phyloP scores from a whole-genome alignment of 2,888 invertebrate genomes.

The Dermolepida albohirtum region DNA sequence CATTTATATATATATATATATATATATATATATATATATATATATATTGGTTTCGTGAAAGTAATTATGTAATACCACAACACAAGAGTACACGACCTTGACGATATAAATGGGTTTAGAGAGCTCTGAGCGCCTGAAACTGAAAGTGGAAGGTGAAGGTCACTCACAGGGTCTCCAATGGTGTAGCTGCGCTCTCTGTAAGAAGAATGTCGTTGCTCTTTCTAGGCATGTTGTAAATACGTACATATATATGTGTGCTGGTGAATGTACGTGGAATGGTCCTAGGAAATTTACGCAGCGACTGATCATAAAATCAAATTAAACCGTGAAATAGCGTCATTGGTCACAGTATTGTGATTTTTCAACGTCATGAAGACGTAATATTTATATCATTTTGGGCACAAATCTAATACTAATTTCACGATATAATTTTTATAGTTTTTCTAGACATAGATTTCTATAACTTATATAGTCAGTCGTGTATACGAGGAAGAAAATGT shows the following conservation, averaged over 20 bases:
- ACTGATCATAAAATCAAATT: conserved; percentile 4
- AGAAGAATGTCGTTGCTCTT: conserved; percentile 29
- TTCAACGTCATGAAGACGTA: conserved; percentile 3
- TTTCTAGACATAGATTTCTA: too few relatives aligned
- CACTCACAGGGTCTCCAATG: conserved; percentile 46
- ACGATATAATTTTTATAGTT: too few relatives aligned
- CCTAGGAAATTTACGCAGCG: neutral
- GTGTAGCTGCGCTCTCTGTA: conserved; percentile 45
- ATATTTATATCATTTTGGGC: neutral
- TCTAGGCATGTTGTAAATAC: neutral
- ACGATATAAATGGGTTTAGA: conserved; percentile 36
- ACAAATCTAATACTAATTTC: neutral
- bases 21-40: neutral
- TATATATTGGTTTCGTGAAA: conserved; percentile 32
- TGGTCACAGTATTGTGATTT: conserved; percentile 7
- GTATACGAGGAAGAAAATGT: too few relatives aligned
- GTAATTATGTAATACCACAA: conserved; percentile 40
- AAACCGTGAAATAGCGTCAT: conserved; percentile 14
- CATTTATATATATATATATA: neutral
- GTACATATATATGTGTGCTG: neutral
- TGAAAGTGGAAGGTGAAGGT: conserved; percentile 51
- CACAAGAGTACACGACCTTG: conserved; percentile 30
- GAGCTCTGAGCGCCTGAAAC: conserved; percentile 48
- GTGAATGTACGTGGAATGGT: too few relatives aligned
- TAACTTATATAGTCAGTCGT: too few relatives aligned